Conservation (phyloP, 2,113 vertebrate genomes). For the Catharus bicknelli region DNA sequence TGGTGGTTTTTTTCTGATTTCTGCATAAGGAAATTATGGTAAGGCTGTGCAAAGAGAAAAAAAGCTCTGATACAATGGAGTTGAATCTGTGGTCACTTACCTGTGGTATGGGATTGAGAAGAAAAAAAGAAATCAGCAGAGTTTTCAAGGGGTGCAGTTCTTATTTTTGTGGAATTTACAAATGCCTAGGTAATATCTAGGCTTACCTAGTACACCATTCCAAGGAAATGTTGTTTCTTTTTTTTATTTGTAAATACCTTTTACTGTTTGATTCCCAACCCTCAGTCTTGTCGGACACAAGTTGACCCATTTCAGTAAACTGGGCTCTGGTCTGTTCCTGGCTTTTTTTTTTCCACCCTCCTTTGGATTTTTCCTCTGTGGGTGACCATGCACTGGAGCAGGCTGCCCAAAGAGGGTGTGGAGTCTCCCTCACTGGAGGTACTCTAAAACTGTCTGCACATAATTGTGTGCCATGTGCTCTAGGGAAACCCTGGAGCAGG, state of each 20-base stretch:
- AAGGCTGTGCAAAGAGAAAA: neutral
- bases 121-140: neutral
- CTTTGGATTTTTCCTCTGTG: neutral
- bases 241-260: neutral
- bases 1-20: neutral
- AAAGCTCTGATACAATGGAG: neutral
- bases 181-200: neutral
- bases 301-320: neutral
- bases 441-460: rapidly evolving
- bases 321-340: neutral
- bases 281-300: neutral
- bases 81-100: neutral
- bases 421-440: neutral
- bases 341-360: neutral
- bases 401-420: neutral
- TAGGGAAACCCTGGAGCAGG: neutral
- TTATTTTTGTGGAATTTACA: neutral
- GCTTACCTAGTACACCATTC: neutral
- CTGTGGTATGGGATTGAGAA: neutral
- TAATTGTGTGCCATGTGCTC: neutral
- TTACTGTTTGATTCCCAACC: neutral
- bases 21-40: neutral
- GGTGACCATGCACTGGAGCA: neutral
- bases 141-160: neutral
- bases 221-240: neutral